phyloP scores from a whole-genome alignment of 2,888 invertebrate genomes.

The Volucella inanis region DNA sequence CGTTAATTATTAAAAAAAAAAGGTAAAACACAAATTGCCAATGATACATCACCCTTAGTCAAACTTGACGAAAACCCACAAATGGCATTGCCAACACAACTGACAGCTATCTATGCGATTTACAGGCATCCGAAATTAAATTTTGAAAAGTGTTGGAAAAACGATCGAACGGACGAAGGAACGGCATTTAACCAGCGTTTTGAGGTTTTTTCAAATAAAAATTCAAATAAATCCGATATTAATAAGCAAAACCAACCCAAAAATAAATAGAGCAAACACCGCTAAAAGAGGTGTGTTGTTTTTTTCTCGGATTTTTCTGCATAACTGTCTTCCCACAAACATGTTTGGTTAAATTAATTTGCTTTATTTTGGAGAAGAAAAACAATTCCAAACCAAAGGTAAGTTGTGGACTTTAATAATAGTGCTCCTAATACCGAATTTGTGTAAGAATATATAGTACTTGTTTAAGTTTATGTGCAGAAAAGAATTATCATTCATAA shows the following conservation, averaged over 20 bases:
- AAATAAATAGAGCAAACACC: constrained; percentile 9
- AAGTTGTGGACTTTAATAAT: constrained; percentile 7
- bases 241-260: constrained; percentile 3
- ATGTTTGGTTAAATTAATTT: constrained; percentile 42
- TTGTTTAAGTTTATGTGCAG: not conserved
- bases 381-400: constrained; percentile 31
- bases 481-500: constrained; percentile 20
- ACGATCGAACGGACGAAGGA: constrained; percentile 72
- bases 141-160: constrained; percentile 64
- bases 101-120: constrained; percentile 46
- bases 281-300: constrained; percentile 38
- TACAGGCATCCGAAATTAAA: constrained; percentile 58
- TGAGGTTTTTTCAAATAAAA: constrained; percentile 27
- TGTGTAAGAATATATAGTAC: no score
- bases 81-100: constrained; percentile 59
- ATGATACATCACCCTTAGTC: constrained; percentile 22
- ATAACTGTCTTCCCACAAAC: constrained; percentile 3
- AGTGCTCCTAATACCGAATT: no score
- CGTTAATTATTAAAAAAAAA: no score
- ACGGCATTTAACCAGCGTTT: constrained; percentile 64
- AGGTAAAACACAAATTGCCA: not conserved
- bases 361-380: constrained; percentile 11
- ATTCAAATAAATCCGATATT: not conserved
- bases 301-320: constrained; percentile 30
- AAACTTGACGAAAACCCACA: constrained; percentile 36